Evolutionary conservation across 1,140 invertebrate genomes (phyloP).

Genomic region (Papilio xuthus): DNA sequence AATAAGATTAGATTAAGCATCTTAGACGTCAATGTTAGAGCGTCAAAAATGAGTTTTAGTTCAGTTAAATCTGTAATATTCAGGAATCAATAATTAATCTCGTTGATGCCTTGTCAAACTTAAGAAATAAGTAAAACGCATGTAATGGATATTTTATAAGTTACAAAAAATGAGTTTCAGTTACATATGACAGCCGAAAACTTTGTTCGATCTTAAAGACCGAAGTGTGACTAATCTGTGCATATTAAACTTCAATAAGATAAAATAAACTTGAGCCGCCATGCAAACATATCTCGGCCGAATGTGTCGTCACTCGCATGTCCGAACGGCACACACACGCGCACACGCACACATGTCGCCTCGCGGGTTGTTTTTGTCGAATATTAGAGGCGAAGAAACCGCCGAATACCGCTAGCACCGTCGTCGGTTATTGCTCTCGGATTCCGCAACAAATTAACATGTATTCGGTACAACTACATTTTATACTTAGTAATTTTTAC

Average conservation of each 20-base stretch:
- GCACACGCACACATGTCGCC: slow-evolving; percentile 56
- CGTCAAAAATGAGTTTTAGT: not conserved
- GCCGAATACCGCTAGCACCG: slow-evolving; percentile 77
- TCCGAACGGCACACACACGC: slow-evolving; percentile 49
- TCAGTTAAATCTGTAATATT: not conserved
- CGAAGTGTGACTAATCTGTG: slow-evolving; percentile 65
- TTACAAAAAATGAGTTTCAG: slow-evolving; percentile 32
- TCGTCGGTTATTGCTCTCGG: slow-evolving; percentile 79
- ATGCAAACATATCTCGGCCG: slow-evolving; percentile 55
- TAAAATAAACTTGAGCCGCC: slow-evolving; percentile 59
- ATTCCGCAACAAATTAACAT: slow-evolving; percentile 82
- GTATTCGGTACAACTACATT: slow-evolving; percentile 80
- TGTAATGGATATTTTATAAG: slow-evolving; percentile 4
- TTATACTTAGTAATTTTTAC: slow-evolving; percentile 73
- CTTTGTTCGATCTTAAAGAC: slow-evolving; percentile 45
- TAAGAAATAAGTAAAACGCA: not conserved
- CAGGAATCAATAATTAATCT: not conserved
- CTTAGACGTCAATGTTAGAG: not conserved
- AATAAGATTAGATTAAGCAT: not conserved
- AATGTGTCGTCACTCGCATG: slow-evolving; percentile 42
- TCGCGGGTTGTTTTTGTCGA: slow-evolving; percentile 72
- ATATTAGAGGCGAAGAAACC: slow-evolving; percentile 77
- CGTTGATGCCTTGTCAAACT: not conserved
- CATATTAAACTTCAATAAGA: slow-evolving; percentile 69
- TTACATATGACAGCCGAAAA: slow-evolving; percentile 18